A percentile compares a stretch with the other conserved stretches of the same genome.
These are phyloP conservation scores for Apotomis betuletana DNA, from an alignment of 2,888 invertebrate genomes.

Conservation along the genomic window DNA sequence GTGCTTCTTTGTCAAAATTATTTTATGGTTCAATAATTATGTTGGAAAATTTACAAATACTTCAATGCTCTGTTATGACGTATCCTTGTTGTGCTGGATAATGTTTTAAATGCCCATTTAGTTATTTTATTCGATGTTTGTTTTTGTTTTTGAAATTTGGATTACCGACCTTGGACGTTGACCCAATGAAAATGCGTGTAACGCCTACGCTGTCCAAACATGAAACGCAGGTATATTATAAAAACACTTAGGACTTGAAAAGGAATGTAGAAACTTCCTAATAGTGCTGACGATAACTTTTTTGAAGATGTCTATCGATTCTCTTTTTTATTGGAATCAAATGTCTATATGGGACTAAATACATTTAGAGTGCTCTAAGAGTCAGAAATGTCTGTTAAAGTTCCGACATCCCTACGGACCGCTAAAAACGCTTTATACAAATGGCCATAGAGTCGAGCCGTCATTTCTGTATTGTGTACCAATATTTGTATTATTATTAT, in stretches of 20 bases:
- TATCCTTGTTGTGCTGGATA: conserved; percentile 3
- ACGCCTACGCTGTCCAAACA: conserved; percentile 25
- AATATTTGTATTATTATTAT: too few relatives aligned
- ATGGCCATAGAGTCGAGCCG: too few relatives aligned
- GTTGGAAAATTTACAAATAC: conserved; percentile 6
- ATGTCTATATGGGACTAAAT: too few relatives aligned
- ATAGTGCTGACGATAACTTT: too few relatives aligned
- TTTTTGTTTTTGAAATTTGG: conserved; percentile 23
- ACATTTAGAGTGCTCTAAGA: too few relatives aligned
- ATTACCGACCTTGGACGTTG: conserved; percentile 26
- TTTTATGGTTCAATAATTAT: conserved; percentile 14
- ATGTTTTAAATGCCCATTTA: conserved; percentile 16
- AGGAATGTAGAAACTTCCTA: conserved; percentile 5
- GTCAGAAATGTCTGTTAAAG: too few relatives aligned
- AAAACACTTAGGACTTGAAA: conserved; percentile 10
- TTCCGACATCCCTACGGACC: too few relatives aligned
- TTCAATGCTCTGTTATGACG: conserved; percentile 12
- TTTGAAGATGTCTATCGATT: too few relatives aligned
- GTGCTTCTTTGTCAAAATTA: too few relatives aligned
- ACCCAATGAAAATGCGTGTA: conserved; percentile 2
- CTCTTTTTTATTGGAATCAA: too few relatives aligned
- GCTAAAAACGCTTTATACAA: too few relatives aligned
- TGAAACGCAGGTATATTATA: background rate
- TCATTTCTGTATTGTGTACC: too few relatives aligned
- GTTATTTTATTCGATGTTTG: conserved; percentile 4